Evolutionary conservation across 2,888 invertebrate genomes (phyloP).

Genomic region (Athrips mouffetella): DNA sequence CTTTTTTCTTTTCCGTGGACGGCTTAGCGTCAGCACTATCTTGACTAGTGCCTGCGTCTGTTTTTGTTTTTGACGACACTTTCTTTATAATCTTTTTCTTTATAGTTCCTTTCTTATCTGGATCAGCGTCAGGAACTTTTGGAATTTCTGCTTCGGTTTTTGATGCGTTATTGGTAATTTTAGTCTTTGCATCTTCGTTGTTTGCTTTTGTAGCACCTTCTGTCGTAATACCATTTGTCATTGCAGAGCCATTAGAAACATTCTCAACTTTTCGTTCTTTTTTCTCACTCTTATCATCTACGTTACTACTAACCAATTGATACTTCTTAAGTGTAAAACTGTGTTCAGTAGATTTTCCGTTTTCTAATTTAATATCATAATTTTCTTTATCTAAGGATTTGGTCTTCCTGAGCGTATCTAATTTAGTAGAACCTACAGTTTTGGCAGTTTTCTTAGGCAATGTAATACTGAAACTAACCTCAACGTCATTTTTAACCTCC

Average conservation of each 20-base stretch:
- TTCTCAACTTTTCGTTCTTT: constrained; percentile 42
- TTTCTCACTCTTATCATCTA: constrained; percentile 36
- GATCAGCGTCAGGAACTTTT: constrained; percentile 45
- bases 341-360: constrained; percentile 31
- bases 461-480: constrained; percentile 70
- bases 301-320: constrained; percentile 43
- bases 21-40: constrained; percentile 50
- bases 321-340: constrained; percentile 59
- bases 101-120: constrained; percentile 61
- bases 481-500: constrained; percentile 55
- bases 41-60: constrained; percentile 49
- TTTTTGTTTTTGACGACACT: constrained; percentile 69
- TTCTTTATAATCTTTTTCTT: constrained; percentile 71
- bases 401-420: constrained; percentile 34
- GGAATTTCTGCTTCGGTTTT: constrained; percentile 45
- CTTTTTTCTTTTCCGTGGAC: constrained; percentile 60
- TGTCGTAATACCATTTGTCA: constrained; percentile 40
- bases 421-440: constrained; percentile 34
- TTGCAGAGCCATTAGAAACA: constrained; percentile 38
- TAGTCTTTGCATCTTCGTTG: constrained; percentile 43
- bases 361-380: constrained; percentile 27
- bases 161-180: constrained; percentile 36
- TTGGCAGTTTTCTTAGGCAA: constrained; percentile 55
- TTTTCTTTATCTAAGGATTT: constrained; percentile 31
- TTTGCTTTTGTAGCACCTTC: constrained; percentile 38